Percentiles rank a stretch among this genome's conserved stretches.
Evolutionary conservation across 2,888 invertebrate species (phyloP).

Genomic region (Ptychoptera albimana): DNA sequence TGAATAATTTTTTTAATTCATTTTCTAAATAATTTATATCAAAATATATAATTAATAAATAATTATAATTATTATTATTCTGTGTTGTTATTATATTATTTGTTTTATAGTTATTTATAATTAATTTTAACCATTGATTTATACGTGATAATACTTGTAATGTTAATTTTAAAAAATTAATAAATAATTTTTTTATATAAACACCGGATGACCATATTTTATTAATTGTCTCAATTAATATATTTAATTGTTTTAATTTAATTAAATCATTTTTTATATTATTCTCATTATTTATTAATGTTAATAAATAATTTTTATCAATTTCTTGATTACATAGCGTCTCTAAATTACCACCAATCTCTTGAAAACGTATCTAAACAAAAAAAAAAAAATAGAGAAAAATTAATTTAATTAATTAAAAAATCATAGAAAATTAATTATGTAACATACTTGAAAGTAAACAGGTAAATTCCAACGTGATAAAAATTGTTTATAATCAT

Average conservation of each 20-base stretch:
- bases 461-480: conserved; percentile 87
- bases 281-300: conserved; percentile 17
- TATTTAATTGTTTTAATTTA: conserved; percentile 23
- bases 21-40: conserved; percentile 7
- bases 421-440: neutral
- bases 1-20: conserved; percentile 6
- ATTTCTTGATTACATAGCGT: conserved; percentile 14
- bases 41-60: conserved; percentile 7
- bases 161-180: conserved; percentile 79
- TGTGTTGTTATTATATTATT: conserved; percentile 7
- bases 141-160: conserved; percentile 71
- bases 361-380: conserved; percentile 62
- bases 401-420: neutral
- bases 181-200: conserved; percentile 59
- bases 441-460: conserved; percentile 61
- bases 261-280: conserved; percentile 13
- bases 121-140: conserved; percentile 42
- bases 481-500: conserved; percentile 62
- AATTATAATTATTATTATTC: conserved; percentile 1
- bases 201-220: conserved; percentile 66
- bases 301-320: conserved; percentile 4
- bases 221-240: conserved; percentile 35
- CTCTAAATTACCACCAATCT: conserved; percentile 55
- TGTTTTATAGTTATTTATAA: neutral
- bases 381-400: neutral